Evolutionary conservation across 2,113 vertebrate species (phyloP).

Genomic region (Phrynosoma blainvillii): DNA sequence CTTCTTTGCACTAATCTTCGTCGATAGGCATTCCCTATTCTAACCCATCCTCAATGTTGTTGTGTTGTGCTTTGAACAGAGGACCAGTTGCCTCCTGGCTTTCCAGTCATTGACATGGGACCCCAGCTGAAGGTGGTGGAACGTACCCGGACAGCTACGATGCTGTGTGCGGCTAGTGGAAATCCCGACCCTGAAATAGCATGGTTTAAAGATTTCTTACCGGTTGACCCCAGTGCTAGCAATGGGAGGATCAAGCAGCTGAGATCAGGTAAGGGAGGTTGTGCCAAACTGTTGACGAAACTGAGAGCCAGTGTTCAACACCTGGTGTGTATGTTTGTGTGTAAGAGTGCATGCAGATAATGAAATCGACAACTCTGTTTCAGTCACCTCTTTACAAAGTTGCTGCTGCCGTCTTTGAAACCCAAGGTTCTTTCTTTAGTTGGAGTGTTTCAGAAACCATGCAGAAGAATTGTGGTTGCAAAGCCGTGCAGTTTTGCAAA

Average conservation of each 20-base stretch:
- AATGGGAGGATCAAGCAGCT: slow-evolving; percentile 95
- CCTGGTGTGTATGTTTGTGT: too few species aligned
- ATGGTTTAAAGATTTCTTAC: slow-evolving; percentile 98
- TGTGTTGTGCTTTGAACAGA: slow-evolving; percentile 72
- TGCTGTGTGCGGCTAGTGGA: slow-evolving; percentile 97
- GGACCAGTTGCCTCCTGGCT: slow-evolving; percentile 93
- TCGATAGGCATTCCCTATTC: too few species aligned
- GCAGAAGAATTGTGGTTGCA: not conserved
- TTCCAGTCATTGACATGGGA: slow-evolving; percentile 98
- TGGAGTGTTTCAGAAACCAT: too few species aligned
- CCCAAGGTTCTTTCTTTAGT: too few species aligned
- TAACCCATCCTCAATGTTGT: rapidly evolving
- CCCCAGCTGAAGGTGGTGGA: slow-evolving; percentile 98
- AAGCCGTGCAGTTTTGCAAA: not conserved
- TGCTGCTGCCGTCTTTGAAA: not conserved
- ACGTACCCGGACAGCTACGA: slow-evolving; percentile 93
- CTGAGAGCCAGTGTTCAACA: too few species aligned
- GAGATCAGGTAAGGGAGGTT: slow-evolving; percentile 87
- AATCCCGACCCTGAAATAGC: slow-evolving; percentile 98
- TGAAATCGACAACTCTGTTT: not conserved
- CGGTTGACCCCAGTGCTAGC: slow-evolving; percentile 92
- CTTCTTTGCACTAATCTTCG: too few species aligned
- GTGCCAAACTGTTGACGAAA: too few species aligned
- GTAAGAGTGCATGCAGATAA: not conserved
- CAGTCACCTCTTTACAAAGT: not conserved